A percentile compares a stretch with the other conserved stretches of the same genome.
Evolutionary conservation across 2,888 invertebrate genomes (phyloP).

Genomic region (Polietes domitor): DNA sequence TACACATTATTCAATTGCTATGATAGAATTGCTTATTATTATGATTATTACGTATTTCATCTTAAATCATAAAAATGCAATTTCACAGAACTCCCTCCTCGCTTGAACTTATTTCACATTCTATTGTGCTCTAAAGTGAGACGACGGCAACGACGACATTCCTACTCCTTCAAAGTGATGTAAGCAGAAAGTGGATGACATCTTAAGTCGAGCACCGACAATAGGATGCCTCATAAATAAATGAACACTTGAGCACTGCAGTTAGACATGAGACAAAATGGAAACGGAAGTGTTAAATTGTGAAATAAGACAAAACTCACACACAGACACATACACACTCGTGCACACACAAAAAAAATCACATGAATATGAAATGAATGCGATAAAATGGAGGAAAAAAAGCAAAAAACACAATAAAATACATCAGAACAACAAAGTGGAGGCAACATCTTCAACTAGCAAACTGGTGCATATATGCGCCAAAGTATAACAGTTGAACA

Average conservation of each 20-base stretch:
- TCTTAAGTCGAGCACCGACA: conserved; percentile 29
- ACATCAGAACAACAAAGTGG: background rate
- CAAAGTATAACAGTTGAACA: background rate
- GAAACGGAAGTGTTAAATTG: conserved; percentile 63
- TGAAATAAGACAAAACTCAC: conserved; percentile 31
- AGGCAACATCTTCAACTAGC: conserved; percentile 19
- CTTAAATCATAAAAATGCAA: too few species aligned
- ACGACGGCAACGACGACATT: background rate
- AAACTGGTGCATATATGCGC: background rate
- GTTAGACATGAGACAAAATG: conserved; percentile 44
- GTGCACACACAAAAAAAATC: conserved; percentile 7
- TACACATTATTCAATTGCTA: too few species aligned
- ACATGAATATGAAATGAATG: conserved; percentile 33
- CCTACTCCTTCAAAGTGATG: conserved; percentile 5
- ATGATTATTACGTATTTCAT: too few species aligned
- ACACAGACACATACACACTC: background rate
- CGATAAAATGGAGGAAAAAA: background rate
- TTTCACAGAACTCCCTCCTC: too few species aligned
- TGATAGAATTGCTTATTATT: too few species aligned
- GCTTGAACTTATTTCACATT: background rate
- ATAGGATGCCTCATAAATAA: conserved; percentile 55
- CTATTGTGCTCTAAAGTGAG: background rate
- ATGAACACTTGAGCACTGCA: conserved; percentile 61
- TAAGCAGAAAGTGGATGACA: conserved; percentile 4
- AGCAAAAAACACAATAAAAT: conserved; percentile 35